phyloP scores from a whole-genome alignment of 1,140 invertebrate genomes.

The Leptoteleia sp. region DNA sequence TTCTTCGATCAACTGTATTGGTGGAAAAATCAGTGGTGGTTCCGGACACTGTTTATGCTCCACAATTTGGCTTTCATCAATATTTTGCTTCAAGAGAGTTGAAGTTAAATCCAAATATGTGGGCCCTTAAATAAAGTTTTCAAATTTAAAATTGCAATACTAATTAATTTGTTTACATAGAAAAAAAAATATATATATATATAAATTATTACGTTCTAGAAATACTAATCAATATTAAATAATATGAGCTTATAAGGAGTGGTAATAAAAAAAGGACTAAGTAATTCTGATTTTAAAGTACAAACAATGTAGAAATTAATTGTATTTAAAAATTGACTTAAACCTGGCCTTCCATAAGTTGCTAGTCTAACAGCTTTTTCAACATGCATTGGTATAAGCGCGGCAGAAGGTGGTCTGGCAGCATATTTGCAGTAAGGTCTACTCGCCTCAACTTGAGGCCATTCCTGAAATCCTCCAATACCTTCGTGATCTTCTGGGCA shows the following conservation, averaged over 20 bases:
- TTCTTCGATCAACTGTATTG: conserved; percentile 84
- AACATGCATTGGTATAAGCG: conserved; percentile 93
- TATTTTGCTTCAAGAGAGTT: conserved; percentile 85
- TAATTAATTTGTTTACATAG: too few relatives aligned
- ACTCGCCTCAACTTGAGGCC: conserved; percentile 92
- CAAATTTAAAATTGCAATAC: too few relatives aligned
- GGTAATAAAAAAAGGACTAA: too few relatives aligned
- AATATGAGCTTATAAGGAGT: too few relatives aligned
- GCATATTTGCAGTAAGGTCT: conserved; percentile 94
- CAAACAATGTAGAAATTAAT: too few relatives aligned
- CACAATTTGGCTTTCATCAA: conserved; percentile 78
- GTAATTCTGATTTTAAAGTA: too few relatives aligned
- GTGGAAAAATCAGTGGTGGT: conserved; percentile 87
- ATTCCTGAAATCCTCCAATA: conserved; percentile 97
- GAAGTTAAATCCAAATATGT: conserved; percentile 95
- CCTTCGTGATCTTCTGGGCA: conserved; percentile 95
- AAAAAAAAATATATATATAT: too few relatives aligned
- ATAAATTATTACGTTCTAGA: too few relatives aligned
- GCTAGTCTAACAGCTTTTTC: conserved; percentile 94
- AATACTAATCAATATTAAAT: too few relatives aligned
- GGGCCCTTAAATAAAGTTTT: conserved; percentile 85
- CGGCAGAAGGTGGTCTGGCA: conserved; percentile 90
- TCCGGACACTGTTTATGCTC: conserved; percentile 79
- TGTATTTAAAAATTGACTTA: conserved; percentile 14
- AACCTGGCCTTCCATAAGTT: conserved; percentile 91